Conservation (phyloP, 2,113 vertebrate genomes). For the Engystomops pustulosus region DNA sequence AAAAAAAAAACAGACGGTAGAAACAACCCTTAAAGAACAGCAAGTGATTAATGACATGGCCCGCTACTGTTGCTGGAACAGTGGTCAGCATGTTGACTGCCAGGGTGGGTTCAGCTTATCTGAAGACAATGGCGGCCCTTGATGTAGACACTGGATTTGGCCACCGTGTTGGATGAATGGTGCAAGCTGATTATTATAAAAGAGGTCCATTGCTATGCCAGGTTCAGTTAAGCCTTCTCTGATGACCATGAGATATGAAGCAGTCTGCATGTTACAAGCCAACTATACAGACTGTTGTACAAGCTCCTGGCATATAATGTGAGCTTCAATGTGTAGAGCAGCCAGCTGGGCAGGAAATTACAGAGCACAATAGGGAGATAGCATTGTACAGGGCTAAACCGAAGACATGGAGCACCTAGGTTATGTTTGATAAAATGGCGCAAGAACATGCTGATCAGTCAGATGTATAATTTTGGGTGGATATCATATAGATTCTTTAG, state of each 20-base stretch:
- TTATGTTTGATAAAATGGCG: neutral
- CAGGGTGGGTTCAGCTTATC: neutral
- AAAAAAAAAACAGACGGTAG: too few species aligned
- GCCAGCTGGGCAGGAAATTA: slow-evolving; percentile 27
- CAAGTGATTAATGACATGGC: slow-evolving; percentile 33
- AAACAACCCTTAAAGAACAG: neutral
- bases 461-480: neutral
- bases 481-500: neutral
- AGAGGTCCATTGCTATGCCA: slow-evolving; percentile 1
- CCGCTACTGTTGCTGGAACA: neutral
- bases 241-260: slow-evolving; percentile 29
- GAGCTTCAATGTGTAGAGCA: slow-evolving; percentile 7
- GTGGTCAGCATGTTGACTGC: slow-evolving; percentile 32
- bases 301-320: neutral
- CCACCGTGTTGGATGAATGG: neutral
- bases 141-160: neutral
- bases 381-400: neutral
- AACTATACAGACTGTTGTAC: neutral
- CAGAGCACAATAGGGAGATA: neutral
- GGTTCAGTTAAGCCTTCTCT: slow-evolving; percentile 32
- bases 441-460: neutral
- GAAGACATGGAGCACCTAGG: neutral
- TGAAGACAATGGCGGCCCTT: slow-evolving; percentile 16
- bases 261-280: neutral
- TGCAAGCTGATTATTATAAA: slow-evolving; percentile 46